Percentiles rank a stretch among this genome's conserved stretches.
These are phyloP conservation scores for Darevskia nairensis DNA, from an alignment of 2,797 vertebrate species.

Conservation along the genomic window DNA sequence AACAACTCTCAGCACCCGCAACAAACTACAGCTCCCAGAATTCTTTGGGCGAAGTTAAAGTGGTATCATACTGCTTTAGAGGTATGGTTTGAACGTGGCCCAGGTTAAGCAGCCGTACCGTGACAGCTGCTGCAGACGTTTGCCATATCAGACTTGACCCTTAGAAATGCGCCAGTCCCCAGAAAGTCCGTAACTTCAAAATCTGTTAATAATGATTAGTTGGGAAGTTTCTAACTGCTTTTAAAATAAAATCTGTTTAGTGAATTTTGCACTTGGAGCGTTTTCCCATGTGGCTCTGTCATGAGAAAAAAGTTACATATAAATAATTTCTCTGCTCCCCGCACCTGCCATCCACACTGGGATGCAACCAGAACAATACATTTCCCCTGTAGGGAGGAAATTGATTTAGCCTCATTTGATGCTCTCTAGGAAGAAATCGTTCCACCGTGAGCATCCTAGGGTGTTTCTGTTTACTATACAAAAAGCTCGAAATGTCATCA, in stretches of 20 bases:
- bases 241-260: background rate
- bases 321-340: constrained; percentile 15
- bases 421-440: constrained; percentile 74
- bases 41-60: too few species aligned
- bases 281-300: background rate
- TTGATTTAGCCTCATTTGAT: constrained; percentile 74
- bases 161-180: background rate
- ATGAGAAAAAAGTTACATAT: constrained; percentile 12
- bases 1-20: too few species aligned
- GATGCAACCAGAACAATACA: constrained; percentile 31
- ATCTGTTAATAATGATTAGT: background rate
- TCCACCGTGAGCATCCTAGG: constrained; percentile 71
- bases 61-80: too few species aligned
- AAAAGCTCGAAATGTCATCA: constrained; percentile 78
- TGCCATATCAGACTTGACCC: too few species aligned
- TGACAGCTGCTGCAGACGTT: background rate
- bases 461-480: constrained; percentile 67
- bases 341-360: background rate
- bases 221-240: background rate
- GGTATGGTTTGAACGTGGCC: too few species aligned
- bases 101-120: too few species aligned
- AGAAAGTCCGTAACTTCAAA: background rate
- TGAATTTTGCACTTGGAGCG: constrained; percentile 32
- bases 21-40: too few species aligned
- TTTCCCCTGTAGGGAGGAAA: constrained; percentile 45